Conservation (phyloP, 1,140 invertebrate genomes). For the Rhopalosiphum padi region DNA sequence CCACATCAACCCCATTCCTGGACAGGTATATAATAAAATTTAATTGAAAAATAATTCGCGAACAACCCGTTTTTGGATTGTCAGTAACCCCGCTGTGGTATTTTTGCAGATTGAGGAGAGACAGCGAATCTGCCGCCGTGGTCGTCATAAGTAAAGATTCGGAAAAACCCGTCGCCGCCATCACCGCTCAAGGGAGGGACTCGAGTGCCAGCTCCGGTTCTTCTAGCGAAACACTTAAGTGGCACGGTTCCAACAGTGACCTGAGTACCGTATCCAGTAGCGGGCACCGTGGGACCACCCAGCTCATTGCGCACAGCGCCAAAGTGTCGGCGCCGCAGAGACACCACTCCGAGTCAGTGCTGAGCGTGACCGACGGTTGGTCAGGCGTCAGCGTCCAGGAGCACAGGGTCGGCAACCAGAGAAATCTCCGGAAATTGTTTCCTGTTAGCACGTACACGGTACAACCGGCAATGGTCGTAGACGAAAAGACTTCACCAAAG, state of each 20-base stretch:
- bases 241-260: constrained; percentile 73
- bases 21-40: constrained; percentile 68
- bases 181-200: constrained; percentile 67
- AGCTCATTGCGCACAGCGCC: constrained; percentile 80
- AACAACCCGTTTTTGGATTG: not conserved
- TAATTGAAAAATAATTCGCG: not conserved
- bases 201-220: constrained; percentile 73
- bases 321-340: constrained; percentile 80
- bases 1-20: constrained; percentile 78
- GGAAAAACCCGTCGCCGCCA: constrained; percentile 60
- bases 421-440: constrained; percentile 66
- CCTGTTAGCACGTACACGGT: constrained; percentile 71
- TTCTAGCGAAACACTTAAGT: constrained; percentile 82
- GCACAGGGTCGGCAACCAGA: constrained; percentile 63
- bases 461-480: constrained; percentile 58
- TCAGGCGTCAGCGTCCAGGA: not conserved
- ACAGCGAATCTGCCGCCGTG: constrained; percentile 69
- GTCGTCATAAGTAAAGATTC: constrained; percentile 56
- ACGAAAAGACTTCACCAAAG: constrained; percentile 60
- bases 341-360: constrained; percentile 78
- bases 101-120: constrained; percentile 66
- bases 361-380: constrained; percentile 26
- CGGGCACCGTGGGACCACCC: constrained; percentile 62
- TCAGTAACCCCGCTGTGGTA: not conserved
- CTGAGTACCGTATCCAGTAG: constrained; percentile 62